Evolutionary conservation across 2,797 vertebrate species (phyloP).

Genomic region (Eupleurogrammus muticus): DNA sequence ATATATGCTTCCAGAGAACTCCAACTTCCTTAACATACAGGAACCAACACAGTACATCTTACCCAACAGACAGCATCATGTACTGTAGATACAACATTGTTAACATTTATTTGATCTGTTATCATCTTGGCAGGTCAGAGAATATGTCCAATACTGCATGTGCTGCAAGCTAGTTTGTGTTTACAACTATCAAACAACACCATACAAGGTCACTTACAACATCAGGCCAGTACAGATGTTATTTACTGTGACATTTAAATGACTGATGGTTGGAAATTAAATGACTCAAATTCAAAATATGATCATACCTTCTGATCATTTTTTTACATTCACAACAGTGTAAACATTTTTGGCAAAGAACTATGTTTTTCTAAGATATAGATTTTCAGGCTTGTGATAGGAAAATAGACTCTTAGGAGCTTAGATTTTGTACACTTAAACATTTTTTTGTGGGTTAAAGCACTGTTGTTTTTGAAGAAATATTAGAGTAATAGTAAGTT

Average conservation of each 20-base stretch:
- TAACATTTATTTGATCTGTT: constrained; percentile 17
- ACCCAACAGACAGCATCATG: constrained; percentile 9
- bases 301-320: not conserved
- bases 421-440: not conserved
- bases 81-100: constrained; percentile 11
- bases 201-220: constrained; percentile 6
- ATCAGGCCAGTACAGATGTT: not conserved
- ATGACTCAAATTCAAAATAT: constrained; percentile 1
- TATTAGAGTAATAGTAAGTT: constrained; percentile 33
- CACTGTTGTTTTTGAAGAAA: constrained; percentile 37
- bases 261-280: not conserved
- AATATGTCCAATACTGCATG: not conserved
- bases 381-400: constrained; percentile 28
- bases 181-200: not conserved
- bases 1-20: constrained; percentile 35
- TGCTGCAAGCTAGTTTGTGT: constrained; percentile 6
- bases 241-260: constrained; percentile 6
- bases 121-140: not conserved
- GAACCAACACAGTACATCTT: constrained; percentile 33
- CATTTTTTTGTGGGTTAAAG: constrained; percentile 23
- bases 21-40: constrained; percentile 24
- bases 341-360: not conserved
- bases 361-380: constrained; percentile 16
- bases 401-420: constrained; percentile 2
- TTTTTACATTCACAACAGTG: not conserved